These are phyloP conservation scores for Nannospalax galili DNA, from an alignment of 2,113 vertebrate species.

Conservation along the genomic window DNA sequence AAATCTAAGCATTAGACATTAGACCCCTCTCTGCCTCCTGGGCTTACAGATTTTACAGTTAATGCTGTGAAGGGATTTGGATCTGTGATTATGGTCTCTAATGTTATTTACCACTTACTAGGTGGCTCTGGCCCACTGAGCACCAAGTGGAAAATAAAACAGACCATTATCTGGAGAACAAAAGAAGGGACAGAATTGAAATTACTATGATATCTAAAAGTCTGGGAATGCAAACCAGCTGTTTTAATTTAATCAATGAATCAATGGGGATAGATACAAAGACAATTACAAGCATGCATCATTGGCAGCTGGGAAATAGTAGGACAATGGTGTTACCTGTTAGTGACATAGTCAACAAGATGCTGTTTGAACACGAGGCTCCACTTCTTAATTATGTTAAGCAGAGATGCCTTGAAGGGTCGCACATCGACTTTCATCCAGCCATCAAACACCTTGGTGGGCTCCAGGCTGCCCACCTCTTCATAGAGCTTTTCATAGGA, in stretches of 20 bases:
- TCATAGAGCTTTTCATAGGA: constrained; percentile 92
- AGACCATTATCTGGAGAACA: neutral
- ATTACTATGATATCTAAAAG: neutral
- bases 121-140: neutral
- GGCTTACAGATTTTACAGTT: constrained; percentile 22
- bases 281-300: neutral
- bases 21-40: neutral
- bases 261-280: neutral
- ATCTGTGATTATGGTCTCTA: neutral
- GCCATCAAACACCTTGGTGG: constrained; percentile 86
- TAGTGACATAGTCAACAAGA: constrained; percentile 91
- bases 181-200: neutral
- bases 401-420: constrained; percentile 90
- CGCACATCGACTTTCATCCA: constrained; percentile 93
- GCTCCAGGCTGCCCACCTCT: constrained; percentile 88
- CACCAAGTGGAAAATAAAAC: constrained; percentile 21
- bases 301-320: neutral
- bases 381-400: constrained; percentile 94
- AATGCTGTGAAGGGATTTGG: neutral
- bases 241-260: constrained; percentile 9
- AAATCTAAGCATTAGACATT: constrained; percentile 44
- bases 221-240: neutral
- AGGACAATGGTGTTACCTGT: constrained; percentile 86
- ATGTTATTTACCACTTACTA: neutral
- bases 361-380: constrained; percentile 97